Evolutionary conservation across 2,113 vertebrate species (phyloP).

Genomic region (Raja brachyura): DNA sequence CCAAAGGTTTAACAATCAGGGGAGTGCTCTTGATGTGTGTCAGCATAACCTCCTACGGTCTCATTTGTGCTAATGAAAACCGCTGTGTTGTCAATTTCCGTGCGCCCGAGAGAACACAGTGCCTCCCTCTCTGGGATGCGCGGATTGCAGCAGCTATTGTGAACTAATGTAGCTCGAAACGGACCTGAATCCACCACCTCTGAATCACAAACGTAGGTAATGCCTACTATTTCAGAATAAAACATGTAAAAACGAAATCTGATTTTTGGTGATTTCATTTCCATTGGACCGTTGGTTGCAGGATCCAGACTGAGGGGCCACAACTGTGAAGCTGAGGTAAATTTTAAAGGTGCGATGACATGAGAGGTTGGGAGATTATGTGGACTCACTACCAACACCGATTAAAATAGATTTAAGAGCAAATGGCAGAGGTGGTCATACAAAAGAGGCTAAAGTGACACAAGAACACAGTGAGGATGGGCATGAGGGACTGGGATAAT

Average conservation of each 20-base stretch:
- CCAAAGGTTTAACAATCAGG: neutral
- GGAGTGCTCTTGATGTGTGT: too few species aligned
- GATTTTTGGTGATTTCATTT: neutral
- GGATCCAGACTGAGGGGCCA: neutral
- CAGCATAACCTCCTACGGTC: too few species aligned
- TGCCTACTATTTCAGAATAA: neutral
- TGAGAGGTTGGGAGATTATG: neutral
- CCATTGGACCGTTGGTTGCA: neutral
- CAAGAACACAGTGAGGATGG: neutral
- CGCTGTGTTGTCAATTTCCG: too few species aligned
- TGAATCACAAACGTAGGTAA: neutral
- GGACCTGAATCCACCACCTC: neutral
- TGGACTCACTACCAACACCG: neutral
- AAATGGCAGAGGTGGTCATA: neutral
- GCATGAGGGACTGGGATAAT: neutral
- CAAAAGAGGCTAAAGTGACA: neutral
- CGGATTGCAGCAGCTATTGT: neutral
- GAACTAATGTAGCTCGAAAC: neutral
- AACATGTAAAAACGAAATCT: neutral
- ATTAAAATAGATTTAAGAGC: neutral
- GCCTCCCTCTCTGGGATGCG: neutral
- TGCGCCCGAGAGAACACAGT: neutral
- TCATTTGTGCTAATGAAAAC: too few species aligned
- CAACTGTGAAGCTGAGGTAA: neutral
- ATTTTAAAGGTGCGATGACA: neutral